A percentile compares a stretch with the other conserved stretches of the same genome.
phyloP scores from a whole-genome alignment of 2,113 vertebrate genomes.

The Dicrurus megarhynchus region DNA sequence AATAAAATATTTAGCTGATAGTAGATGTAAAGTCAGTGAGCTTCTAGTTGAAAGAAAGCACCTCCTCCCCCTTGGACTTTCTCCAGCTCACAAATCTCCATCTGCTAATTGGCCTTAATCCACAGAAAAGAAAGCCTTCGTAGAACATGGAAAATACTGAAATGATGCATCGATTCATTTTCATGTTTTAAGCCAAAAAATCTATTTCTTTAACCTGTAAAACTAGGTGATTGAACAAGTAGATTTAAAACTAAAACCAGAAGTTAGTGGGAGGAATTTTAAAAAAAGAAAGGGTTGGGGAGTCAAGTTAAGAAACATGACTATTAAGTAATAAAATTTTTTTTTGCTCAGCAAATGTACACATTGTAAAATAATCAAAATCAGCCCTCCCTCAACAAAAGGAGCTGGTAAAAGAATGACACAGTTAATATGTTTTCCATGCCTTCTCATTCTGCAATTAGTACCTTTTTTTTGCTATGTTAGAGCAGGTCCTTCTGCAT shows the following conservation, averaged over 20 bases:
- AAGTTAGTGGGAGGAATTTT: background rate
- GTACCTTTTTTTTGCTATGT: background rate
- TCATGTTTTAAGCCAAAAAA: background rate
- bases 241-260: slow-evolving; percentile 32
- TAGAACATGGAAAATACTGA: slow-evolving; percentile 15
- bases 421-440: slow-evolving; percentile 66
- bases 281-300: background rate
- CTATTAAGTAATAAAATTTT: background rate
- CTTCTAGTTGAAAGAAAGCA: slow-evolving; percentile 3
- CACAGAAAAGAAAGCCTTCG: slow-evolving; percentile 14
- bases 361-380: slow-evolving; percentile 55
- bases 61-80: slow-evolving; percentile 6
- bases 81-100: slow-evolving; percentile 49
- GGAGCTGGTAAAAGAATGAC: slow-evolving; percentile 43
- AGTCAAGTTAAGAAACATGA: background rate
- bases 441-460: slow-evolving; percentile 4
- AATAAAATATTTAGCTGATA: slow-evolving; percentile 31
- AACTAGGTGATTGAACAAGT: background rate
- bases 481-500: background rate
- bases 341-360: background rate
- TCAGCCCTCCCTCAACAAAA: background rate
- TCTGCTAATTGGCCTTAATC: slow-evolving; percentile 60
- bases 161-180: background rate
- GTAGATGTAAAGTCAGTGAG: background rate
- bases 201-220: background rate